A percentile compares a stretch with the other conserved stretches of the same genome.
phyloP scores from a whole-genome alignment of 2,797 vertebrate species.

The Micrastur ruficollis region DNA sequence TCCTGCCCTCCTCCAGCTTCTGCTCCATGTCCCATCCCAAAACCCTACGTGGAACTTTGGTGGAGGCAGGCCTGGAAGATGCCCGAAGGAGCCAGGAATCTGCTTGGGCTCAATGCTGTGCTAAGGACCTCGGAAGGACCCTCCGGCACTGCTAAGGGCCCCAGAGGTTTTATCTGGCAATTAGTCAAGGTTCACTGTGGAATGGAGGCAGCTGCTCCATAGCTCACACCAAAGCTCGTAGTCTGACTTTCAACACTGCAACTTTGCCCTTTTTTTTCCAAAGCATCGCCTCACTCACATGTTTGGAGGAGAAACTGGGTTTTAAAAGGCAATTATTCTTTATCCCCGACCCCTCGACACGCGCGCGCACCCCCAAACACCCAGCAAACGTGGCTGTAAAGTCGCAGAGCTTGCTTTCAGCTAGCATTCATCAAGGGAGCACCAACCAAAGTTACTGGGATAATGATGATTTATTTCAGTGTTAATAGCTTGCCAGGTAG shows the following conservation, averaged over 20 bases:
- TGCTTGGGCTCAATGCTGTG: background rate
- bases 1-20: background rate
- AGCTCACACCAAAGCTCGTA: background rate
- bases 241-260: background rate
- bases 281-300: background rate
- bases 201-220: background rate
- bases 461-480: slow-evolving; percentile 53
- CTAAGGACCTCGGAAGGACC: background rate
- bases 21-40: background rate
- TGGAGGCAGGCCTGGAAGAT: background rate
- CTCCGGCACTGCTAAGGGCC: background rate
- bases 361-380: background rate
- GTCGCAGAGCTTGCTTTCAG: background rate
- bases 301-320: background rate
- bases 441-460: background rate
- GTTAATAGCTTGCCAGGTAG: slow-evolving; percentile 35
- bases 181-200: background rate
- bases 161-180: background rate
- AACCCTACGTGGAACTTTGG: background rate
- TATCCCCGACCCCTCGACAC: background rate
- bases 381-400: background rate
- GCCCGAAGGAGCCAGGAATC: background rate
- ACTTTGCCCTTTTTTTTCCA: background rate
- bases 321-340: background rate
- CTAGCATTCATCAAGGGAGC: background rate